These are phyloP conservation scores for Vimba vimba DNA, from an alignment of 2,113 vertebrate genomes.

Conservation along the genomic window DNA sequence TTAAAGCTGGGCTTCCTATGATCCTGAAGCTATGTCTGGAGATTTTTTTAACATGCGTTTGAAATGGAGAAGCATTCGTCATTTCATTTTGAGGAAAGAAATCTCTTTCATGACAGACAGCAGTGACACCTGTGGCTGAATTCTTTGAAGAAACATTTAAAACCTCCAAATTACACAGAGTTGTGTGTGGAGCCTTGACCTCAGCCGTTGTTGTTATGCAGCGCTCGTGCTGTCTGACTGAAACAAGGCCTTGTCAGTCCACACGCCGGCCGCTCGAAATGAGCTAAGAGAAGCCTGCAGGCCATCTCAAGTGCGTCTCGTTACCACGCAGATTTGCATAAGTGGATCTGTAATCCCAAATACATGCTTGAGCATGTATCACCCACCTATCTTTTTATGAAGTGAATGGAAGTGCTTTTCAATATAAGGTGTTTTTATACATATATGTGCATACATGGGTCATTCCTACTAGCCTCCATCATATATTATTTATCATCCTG, in stretches of 20 bases:
- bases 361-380: background rate
- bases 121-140: background rate
- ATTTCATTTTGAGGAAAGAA: background rate
- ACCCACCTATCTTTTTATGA: background rate
- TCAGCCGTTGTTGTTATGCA: constrained; percentile 49
- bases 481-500: background rate
- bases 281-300: constrained; percentile 32
- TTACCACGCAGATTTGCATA: constrained; percentile 28
- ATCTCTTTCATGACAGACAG: background rate
- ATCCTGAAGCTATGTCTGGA: constrained; percentile 36
- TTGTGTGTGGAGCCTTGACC: background rate
- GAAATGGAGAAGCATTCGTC: background rate
- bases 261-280: constrained; percentile 17
- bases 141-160: background rate
- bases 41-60: background rate
- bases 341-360: background rate
- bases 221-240: constrained; percentile 44
- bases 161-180: background rate
- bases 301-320: constrained; percentile 31
- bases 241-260: constrained; percentile 36
- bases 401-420: background rate
- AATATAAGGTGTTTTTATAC: background rate
- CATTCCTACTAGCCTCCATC: background rate
- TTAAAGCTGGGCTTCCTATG: constrained; percentile 45
- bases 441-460: background rate